Conservation (phyloP, 2,888 invertebrate genomes). For the Azorinus chamasolen region DNA sequence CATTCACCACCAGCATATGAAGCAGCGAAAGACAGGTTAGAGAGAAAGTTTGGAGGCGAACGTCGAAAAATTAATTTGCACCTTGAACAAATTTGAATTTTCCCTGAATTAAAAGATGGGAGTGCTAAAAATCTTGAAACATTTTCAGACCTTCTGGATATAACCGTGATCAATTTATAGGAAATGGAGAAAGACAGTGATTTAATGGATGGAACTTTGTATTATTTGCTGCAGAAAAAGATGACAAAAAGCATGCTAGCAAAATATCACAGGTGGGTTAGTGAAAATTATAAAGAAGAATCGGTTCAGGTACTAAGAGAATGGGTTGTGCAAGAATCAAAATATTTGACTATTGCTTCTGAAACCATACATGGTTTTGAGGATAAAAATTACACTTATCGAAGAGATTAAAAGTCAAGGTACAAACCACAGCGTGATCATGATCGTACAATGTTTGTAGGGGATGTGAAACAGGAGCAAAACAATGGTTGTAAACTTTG, state of each 20-base stretch:
- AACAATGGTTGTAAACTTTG: conserved; percentile 13
- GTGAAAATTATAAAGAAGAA: conserved; percentile 23
- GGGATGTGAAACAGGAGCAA: background rate
- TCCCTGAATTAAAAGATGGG: conserved; percentile 8
- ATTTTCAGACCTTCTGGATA: conserved; percentile 45
- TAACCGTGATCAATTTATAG: conserved; percentile 39
- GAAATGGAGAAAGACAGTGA: too few relatives aligned
- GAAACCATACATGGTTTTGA: conserved; percentile 18
- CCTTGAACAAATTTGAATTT: conserved; percentile 26
- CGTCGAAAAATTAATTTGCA: conserved; percentile 17
- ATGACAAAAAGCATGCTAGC: conserved; percentile 33
- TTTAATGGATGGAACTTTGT: conserved; percentile 8
- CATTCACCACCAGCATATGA: conserved; percentile 37
- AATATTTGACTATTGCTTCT: conserved; percentile 21
- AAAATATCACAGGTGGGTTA: conserved; percentile 28
- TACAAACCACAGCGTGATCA: too few relatives aligned
- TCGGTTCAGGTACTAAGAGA: conserved; percentile 3
- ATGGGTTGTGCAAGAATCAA: conserved; percentile 20
- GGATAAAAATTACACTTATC: background rate
- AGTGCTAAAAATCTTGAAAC: conserved; percentile 29
- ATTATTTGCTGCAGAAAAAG: conserved; percentile 13
- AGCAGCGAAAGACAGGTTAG: conserved; percentile 39
- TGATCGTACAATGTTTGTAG: too few relatives aligned
- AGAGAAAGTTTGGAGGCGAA: conserved; percentile 37
- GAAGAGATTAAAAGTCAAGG: background rate